These are phyloP conservation scores for Thelaira solivaga DNA, from an alignment of 2,888 invertebrate genomes.

Conservation along the genomic window DNA sequence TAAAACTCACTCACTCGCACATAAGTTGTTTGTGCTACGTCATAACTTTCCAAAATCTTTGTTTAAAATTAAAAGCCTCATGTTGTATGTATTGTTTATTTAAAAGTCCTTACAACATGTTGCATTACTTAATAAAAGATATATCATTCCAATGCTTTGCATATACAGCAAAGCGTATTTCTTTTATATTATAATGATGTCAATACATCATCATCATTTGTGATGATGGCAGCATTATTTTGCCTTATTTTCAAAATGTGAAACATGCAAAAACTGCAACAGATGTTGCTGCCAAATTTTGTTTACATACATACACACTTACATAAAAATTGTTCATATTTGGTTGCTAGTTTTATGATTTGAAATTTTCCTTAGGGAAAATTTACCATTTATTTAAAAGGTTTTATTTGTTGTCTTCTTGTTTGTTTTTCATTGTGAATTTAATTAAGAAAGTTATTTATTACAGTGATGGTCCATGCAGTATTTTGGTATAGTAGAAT, in stretches of 20 bases:
- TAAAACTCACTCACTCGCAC: too few relatives aligned
- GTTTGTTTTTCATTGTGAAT: slow-evolving; percentile 11
- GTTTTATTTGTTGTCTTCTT: slow-evolving; percentile 18
- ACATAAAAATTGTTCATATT: too few relatives aligned
- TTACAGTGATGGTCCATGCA: neutral
- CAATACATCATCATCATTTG: slow-evolving; percentile 52
- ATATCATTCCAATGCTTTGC: too few relatives aligned
- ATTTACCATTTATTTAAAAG: slow-evolving; percentile 19
- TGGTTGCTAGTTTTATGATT: neutral
- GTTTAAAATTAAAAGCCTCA: too few relatives aligned
- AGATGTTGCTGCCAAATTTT: slow-evolving; percentile 28
- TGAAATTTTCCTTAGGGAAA: slow-evolving; percentile 1
- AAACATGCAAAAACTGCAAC: slow-evolving; percentile 8
- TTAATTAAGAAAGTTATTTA: slow-evolving; percentile 32
- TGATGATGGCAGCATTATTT: slow-evolving; percentile 18
- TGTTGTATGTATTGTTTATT: too few relatives aligned
- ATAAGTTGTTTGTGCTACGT: too few relatives aligned
- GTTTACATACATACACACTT: too few relatives aligned
- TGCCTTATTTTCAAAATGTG: neutral
- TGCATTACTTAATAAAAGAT: too few relatives aligned
- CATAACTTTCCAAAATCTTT: too few relatives aligned
- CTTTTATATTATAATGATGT: slow-evolving; percentile 22
- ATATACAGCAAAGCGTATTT: neutral
- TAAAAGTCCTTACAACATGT: too few relatives aligned
- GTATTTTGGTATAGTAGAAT: neutral